Evolutionary conservation across 37 sponge, comb jelly and placozoan genomes (phyloP).

Genomic region (Spongia lamella): DNA sequence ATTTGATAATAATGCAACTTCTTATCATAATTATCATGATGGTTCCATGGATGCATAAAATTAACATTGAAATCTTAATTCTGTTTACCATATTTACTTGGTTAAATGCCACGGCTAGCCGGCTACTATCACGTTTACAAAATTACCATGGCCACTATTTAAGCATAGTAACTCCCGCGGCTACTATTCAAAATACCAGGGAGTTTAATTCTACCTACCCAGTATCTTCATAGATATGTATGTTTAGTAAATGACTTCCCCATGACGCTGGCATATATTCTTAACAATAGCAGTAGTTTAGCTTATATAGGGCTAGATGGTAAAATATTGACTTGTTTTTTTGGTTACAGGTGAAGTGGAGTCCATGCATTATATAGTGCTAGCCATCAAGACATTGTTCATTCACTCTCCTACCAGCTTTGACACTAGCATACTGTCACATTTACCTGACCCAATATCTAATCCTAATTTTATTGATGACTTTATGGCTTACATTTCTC

Average conservation of each 20-base stretch:
- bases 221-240: not conserved
- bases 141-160: too few relatives aligned
- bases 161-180: too few relatives aligned
- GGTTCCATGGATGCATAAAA: too few relatives aligned
- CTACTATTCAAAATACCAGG: too few relatives aligned
- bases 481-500: conserved; percentile 42
- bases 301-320: not conserved
- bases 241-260: not conserved
- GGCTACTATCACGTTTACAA: too few relatives aligned
- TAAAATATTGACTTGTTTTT: not conserved
- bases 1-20: too few relatives aligned
- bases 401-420: conserved; percentile 2
- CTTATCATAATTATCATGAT: too few relatives aligned
- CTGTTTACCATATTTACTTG: too few relatives aligned
- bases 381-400: conserved; percentile 32
- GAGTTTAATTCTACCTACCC: conserved; percentile 15
- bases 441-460: conserved; percentile 34
- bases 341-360: conserved; percentile 32
- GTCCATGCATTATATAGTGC: conserved; percentile 39
- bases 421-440: conserved; percentile 8
- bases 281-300: not conserved
- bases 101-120: too few relatives aligned
- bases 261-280: not conserved
- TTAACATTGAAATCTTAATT: too few relatives aligned
- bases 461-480: conserved; percentile 54